Evolutionary conservation across 2,888 invertebrate genomes (phyloP), one percentile per base, ranked within the genome.

Genomic region (Adelognathus sp.): DNA sequence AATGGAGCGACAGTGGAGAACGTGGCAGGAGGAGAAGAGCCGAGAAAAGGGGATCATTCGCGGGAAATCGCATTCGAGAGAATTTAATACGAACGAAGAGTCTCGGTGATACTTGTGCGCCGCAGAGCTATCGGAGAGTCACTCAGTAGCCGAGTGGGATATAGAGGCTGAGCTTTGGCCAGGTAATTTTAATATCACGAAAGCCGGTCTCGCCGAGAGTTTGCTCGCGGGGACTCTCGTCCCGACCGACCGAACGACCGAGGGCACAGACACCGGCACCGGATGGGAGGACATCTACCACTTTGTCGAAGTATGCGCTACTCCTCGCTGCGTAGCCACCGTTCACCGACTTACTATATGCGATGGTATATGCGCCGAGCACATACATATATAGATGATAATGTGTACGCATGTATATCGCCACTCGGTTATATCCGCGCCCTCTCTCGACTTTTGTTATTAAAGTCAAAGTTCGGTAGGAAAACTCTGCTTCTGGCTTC

Each of bases 171-270:
- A 61, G 71, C 21, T 71, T 79, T 72, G 74, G 73, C 64, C 74
- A 77, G 76, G 76, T 82, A 76, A 84, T 84, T 83, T 83, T 84
- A 84, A 84, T 85, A 85, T 84, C 80, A 74, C 58, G 66, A 72
- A 79, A 69, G 75, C 52, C 60, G 56, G 76, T n/a, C 72, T 69
- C 67, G 58, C 69, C 58, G 78, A 81, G 78, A n/a, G n/a, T 78
- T 81, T 77, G 58, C 64, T 64, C 63, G 46, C 52, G 44, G 21
- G 71, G 71, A n/a, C n/a, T n/a, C n/a, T n/a, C n/a, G 50, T 69
- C 72, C 64, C 67, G 41, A 69, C 44, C 56, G 63, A 44, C 61
- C 56, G 21, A 39, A 36, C 39, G 74, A 18, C 29, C 58, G 33
- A n/a, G n/a, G n/a, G n/a, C n/a, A n/a, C n/a, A n/a, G n/a, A n/a